These are phyloP conservation scores for Drosophila aldrichi DNA, from an alignment of 2,888 invertebrate genomes.

Conservation along the genomic window DNA sequence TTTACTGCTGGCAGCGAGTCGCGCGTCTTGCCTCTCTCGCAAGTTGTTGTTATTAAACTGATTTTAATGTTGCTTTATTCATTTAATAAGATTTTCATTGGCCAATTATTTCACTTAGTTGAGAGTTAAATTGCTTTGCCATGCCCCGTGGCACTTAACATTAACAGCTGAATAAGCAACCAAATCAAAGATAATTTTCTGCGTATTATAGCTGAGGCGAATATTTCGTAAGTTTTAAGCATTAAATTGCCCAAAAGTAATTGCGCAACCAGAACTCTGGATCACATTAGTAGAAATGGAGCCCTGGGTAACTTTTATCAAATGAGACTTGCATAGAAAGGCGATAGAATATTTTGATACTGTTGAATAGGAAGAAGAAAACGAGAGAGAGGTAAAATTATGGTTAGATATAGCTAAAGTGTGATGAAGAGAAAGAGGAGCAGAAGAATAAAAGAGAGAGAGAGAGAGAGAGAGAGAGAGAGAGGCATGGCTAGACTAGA, in stretches of 20 bases:
- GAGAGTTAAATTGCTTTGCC: conserved; percentile 25
- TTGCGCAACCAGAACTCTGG: neutral
- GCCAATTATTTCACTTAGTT: conserved; percentile 38
- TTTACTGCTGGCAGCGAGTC: conserved; percentile 44
- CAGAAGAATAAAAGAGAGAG: neutral
- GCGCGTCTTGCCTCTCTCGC: conserved; percentile 7
- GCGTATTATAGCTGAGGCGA: neutral
- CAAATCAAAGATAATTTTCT: conserved; percentile 9
- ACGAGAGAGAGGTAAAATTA: too few species aligned
- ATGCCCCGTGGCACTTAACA: conserved; percentile 8
- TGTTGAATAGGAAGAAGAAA: neutral
- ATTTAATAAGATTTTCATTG: conserved; percentile 57
- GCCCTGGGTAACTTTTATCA: neutral
- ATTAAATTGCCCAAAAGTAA: neutral
- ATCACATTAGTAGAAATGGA: neutral
- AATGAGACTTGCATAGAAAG: conserved; percentile 4
- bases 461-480: neutral
- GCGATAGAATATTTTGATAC: neutral
- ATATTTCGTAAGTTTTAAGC: neutral
- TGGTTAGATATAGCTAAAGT: neutral
- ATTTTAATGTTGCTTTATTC: conserved; percentile 65
- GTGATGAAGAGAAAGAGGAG: neutral
- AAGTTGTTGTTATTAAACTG: conserved; percentile 61
- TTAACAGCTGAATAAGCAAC: conserved; percentile 10
- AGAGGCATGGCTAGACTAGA: neutral